phyloP scores from a whole-genome alignment of 2,797 vertebrate genomes.

The Silurus aristotelis region DNA sequence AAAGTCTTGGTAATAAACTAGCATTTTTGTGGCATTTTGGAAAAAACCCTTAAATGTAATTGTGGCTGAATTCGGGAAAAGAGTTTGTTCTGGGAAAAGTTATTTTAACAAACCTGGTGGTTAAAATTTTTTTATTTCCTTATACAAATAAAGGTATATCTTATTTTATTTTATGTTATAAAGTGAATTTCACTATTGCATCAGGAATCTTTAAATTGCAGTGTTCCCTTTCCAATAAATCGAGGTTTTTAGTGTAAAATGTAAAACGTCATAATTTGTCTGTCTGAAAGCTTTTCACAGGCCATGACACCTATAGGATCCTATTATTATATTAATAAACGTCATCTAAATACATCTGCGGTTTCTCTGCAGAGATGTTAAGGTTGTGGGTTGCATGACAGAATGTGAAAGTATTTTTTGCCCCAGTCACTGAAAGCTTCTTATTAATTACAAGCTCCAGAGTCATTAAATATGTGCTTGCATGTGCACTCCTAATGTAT shows the following conservation, averaged over 20 bases:
- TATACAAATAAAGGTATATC: no score
- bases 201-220: not conserved
- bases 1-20: constrained; percentile 82
- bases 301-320: not conserved
- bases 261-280: not conserved
- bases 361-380: not conserved
- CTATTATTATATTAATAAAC: not conserved
- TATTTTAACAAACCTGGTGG: not conserved
- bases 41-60: not conserved
- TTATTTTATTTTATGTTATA: no score
- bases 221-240: not conserved
- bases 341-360: not conserved
- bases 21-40: not conserved
- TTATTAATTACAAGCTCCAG: constrained; percentile 5
- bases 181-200: not conserved
- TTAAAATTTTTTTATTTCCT: not conserved
- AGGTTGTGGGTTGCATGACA: not conserved
- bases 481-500: not conserved
- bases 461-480: not conserved
- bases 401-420: not conserved
- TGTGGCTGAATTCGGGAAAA: not conserved
- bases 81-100: not conserved
- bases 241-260: not conserved
- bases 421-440: not conserved
- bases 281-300: not conserved